Evolutionary conservation across 53 echinoderm and acorn worm species (phyloP).

Genomic region (Holothuria leucospilota): DNA sequence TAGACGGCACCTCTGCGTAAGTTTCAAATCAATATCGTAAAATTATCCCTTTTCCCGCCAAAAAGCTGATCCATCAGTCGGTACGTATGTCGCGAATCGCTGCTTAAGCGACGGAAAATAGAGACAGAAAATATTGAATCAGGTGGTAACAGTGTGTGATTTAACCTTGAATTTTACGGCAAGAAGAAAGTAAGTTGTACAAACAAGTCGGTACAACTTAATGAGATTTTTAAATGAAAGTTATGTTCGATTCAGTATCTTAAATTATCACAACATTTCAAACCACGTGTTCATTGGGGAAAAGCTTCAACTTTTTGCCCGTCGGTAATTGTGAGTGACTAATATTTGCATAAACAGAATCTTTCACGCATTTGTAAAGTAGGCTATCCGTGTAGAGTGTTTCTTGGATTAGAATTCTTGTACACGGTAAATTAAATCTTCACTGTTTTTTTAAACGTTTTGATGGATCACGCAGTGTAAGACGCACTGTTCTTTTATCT

Average conservation of each 20-base stretch:
- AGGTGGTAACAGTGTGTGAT: constrained; percentile 36
- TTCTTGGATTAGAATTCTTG: no score
- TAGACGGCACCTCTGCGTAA: constrained; percentile 44
- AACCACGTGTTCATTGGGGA: no score
- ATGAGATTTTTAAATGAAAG: constrained; percentile 38
- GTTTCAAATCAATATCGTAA: constrained; percentile 40
- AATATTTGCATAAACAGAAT: no score
- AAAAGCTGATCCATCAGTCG: constrained; percentile 46
- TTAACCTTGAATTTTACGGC: constrained; percentile 39
- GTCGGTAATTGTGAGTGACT: no score
- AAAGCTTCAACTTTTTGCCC: no score
- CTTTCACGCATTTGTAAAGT: no score
- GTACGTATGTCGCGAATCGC: constrained; percentile 18
- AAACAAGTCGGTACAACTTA: constrained; percentile 43
- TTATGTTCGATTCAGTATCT: constrained; percentile 12
- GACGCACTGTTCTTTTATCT: no score
- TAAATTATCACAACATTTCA: no score
- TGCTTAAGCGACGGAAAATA: background rate
- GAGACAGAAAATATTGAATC: constrained; percentile 18
- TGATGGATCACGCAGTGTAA: no score
- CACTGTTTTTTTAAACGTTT: no score
- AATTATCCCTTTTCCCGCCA: constrained; percentile 43
- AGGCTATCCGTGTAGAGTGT: no score
- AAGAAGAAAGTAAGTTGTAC: constrained; percentile 27
- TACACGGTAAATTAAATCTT: no score